Evolutionary conservation across 2,888 invertebrate genomes (phyloP).

Genomic region (Acanthopleura granulata): DNA sequence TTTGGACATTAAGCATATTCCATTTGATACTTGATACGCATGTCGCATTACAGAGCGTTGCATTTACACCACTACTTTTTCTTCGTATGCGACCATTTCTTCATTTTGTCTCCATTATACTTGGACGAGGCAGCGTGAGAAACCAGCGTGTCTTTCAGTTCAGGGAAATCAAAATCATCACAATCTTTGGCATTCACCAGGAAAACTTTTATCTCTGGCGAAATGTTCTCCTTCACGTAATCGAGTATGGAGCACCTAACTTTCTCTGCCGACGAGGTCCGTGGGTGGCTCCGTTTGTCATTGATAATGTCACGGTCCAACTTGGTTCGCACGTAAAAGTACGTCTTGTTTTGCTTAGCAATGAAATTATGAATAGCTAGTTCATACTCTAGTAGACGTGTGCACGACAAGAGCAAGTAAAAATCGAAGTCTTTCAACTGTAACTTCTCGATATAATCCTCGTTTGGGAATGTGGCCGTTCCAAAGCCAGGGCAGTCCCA

Average conservation of each 20-base stretch:
- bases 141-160: not conserved
- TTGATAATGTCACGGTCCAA: constrained; percentile 12
- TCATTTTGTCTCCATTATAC: too few species aligned
- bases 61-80: too few species aligned
- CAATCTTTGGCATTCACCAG: constrained; percentile 13
- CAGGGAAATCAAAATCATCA: constrained; percentile 14
- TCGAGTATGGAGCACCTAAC: not conserved
- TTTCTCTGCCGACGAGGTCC: constrained; percentile 15
- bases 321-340: constrained; percentile 23
- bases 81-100: too few species aligned
- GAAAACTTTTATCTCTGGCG: constrained; percentile 11
- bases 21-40: too few species aligned
- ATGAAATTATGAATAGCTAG: constrained; percentile 15
- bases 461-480: constrained; percentile 21
- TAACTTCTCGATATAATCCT: constrained; percentile 26
- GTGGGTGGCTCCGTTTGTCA: constrained; percentile 12
- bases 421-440: constrained; percentile 26
- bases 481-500: constrained; percentile 36
- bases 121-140: constrained; percentile 12
- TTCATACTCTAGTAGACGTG: constrained; percentile 20
- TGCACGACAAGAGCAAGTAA: constrained; percentile 23
- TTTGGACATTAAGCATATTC: too few species aligned
- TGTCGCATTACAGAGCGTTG: too few species aligned
- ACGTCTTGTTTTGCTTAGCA: constrained; percentile 16
- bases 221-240: constrained; percentile 7